phyloP scores from a whole-genome alignment of 2,113 vertebrate species.

The Phaetusa simplex region DNA sequence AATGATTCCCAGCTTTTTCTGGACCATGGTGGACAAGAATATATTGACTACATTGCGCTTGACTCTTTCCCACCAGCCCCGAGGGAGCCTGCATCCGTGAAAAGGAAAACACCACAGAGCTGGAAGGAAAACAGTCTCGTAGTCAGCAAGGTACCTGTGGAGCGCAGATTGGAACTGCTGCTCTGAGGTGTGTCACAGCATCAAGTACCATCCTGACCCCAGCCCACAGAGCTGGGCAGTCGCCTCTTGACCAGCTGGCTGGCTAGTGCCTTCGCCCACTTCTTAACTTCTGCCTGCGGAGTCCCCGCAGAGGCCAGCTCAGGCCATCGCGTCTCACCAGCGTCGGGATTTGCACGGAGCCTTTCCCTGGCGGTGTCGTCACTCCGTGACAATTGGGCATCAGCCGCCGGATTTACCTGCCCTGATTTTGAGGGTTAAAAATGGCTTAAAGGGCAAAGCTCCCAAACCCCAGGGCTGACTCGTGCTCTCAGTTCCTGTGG shows the following conservation, averaged over 20 bases:
- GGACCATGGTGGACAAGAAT: not conserved
- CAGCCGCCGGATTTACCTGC: not conserved
- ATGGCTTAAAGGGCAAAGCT: not conserved
- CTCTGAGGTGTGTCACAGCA: not conserved
- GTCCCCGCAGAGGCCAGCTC: not conserved
- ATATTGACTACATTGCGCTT: rapidly evolving
- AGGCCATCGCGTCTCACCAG: not conserved
- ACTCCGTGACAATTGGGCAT: not conserved
- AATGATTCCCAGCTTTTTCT: not conserved
- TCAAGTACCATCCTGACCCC: not conserved
- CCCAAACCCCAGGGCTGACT: not conserved
- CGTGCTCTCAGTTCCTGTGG: not conserved
- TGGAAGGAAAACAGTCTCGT: not conserved
- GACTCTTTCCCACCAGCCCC: not conserved
- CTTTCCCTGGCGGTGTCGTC: not conserved
- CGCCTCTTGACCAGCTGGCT: not conserved
- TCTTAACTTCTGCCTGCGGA: not conserved
- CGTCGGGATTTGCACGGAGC: not conserved
- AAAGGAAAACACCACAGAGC: not conserved
- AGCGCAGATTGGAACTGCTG: not conserved
- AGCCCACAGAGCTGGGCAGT: not conserved
- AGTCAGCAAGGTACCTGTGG: not conserved
- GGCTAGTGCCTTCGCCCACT: not conserved
- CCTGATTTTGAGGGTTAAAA: not conserved
- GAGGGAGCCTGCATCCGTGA: not conserved